A percentile compares a stretch with the other conserved stretches of the same genome.
phyloP scores from a whole-genome alignment of 2,113 vertebrate species.

The Cryptomyrus ogoouensis region DNA sequence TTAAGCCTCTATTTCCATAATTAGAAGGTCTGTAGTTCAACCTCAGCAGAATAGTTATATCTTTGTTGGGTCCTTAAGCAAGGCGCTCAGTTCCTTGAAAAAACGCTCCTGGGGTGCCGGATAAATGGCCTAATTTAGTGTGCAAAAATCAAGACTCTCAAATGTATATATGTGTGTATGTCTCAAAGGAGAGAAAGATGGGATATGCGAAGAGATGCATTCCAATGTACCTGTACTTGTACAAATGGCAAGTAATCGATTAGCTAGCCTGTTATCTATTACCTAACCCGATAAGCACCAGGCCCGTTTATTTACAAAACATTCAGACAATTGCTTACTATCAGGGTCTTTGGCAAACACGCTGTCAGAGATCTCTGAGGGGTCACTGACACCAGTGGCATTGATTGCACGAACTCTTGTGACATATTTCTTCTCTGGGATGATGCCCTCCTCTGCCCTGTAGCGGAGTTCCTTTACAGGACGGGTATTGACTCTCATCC shows the following conservation, averaged over 20 bases:
- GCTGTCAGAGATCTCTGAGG: conserved; percentile 89
- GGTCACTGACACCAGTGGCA: conserved; percentile 82
- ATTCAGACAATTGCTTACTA: conserved; percentile 69
- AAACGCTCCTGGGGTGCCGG: not conserved
- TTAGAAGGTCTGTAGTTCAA: not conserved
- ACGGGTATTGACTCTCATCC: conserved; percentile 87
- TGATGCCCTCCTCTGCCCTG: conserved; percentile 84
- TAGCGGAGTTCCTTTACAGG: conserved; percentile 88
- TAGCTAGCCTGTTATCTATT: not conserved
- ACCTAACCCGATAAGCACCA: not conserved
- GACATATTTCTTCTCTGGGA: conserved; percentile 92
- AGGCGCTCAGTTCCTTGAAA: not conserved
- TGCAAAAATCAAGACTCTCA: not conserved
- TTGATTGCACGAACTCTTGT: conserved; percentile 91
- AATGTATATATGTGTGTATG: not conserved
- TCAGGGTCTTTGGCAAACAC: conserved; percentile 93
- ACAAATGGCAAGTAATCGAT: not conserved
- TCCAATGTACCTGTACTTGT: not conserved
- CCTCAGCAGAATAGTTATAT: not conserved
- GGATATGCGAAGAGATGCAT: not conserved
- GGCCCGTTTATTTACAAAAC: not conserved
- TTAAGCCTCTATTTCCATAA: not conserved
- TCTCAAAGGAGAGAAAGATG: not conserved
- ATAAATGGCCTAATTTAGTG: not conserved
- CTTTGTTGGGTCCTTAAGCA: not conserved